Base-by-base conservation (phyloP, 2,797 vertebrate genomes). In the Acanthornis magna region DNA sequence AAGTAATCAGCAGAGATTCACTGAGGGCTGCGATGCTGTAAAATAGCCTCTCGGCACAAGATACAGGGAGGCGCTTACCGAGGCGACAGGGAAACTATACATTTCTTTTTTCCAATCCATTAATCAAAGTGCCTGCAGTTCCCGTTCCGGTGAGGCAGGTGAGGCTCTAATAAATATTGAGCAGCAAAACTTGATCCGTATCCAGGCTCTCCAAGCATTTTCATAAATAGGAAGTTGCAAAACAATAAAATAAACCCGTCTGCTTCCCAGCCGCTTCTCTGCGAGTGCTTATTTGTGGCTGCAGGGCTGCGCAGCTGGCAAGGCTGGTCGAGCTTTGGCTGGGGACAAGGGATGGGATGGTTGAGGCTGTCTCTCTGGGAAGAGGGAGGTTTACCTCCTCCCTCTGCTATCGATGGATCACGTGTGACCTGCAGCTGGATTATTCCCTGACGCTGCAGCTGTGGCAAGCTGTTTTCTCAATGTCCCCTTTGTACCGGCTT, bases 131-230 rank as follows among this genome's bases (percentile, higher is more conserved):
- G 42, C 85, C 91, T 76, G 89, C 75, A 66, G 91, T 94, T 96
- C 91, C 90, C 19, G 10, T 92, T 94, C 89, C 0, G 5, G 89
- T 50, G 75, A 94, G 88, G 96, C 95, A 97, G 95, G 93, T 95
- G 88, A 96, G 86, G 50, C 48, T 51, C 81, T 94, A 89, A 97
- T 96, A 97, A 97, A 97, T 97, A 97, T 73, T 93, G 87, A 96
- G 87, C 91, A 96, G 85, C 0, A 0, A 89, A 95, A 96, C 89
- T 94, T 96, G 93, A 96, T 97, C 91, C 4, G 20, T 80, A 93
- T 94, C 93, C 95, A 96, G 88, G 65, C 45, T 97, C 61, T 91
- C 13, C 0, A 12, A 95, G 93, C 84, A 92, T 97, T 97, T 97
- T 95, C 92, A 96, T 97, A 97, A 97, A 96, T 97, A 93, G 94